Conservation (phyloP, 2,888 invertebrate species). For the Protodeltote pygarga region DNA sequence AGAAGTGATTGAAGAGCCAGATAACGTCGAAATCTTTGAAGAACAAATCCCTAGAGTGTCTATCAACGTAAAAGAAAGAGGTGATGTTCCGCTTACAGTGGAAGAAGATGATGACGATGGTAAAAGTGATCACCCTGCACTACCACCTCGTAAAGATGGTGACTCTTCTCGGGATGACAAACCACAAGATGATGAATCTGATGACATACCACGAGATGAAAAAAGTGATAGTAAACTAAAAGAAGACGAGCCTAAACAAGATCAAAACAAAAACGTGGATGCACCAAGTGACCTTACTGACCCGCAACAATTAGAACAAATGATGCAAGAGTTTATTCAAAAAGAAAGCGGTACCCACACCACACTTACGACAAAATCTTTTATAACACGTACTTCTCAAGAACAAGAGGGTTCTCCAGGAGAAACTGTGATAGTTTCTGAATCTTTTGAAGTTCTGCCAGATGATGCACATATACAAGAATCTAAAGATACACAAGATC, state of each 20-base stretch:
- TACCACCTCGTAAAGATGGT: conserved; percentile 48
- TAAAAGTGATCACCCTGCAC: conserved; percentile 53
- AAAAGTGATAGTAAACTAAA: conserved; percentile 37
- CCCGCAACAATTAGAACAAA: conserved; percentile 51
- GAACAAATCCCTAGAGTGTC: conserved; percentile 91
- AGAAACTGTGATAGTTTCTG: conserved; percentile 50
- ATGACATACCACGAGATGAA: conserved; percentile 26
- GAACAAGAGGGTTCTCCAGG: conserved; percentile 55
- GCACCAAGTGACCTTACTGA: conserved; percentile 40
- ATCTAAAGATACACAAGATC: conserved; percentile 31
- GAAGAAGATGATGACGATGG: conserved; percentile 63
- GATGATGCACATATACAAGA: conserved; percentile 32
- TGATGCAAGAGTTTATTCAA: conserved; percentile 65
- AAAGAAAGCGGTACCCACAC: conserved; percentile 54
- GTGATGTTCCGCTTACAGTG: conserved; percentile 75
- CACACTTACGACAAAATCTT: conserved; percentile 38
- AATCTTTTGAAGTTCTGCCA: conserved; percentile 52
- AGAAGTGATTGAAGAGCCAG: conserved; percentile 94
- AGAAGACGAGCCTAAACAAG: conserved; percentile 37
- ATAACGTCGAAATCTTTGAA: conserved; percentile 90
- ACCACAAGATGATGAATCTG: too few species aligned
- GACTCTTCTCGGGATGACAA: conserved; percentile 23
- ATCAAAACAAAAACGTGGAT: conserved; percentile 28
- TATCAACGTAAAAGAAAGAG: conserved; percentile 88
- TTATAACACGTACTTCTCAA: conserved; percentile 33